phyloP scores from a whole-genome alignment of 2,888 invertebrate species.

The Megaustenia siamemsis region DNA sequence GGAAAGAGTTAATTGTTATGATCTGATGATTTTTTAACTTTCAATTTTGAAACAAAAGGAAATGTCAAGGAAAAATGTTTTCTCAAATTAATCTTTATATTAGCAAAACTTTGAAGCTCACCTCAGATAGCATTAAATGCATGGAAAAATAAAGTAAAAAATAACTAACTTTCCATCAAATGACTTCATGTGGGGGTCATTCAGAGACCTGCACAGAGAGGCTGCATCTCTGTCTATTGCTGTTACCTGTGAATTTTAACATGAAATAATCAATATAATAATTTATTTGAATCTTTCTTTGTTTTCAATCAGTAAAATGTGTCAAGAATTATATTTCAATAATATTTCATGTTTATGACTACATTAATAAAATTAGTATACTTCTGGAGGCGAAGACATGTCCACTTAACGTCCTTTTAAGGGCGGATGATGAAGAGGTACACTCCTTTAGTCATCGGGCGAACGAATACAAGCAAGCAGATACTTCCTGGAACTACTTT shows the following conservation, averaged over 20 bases:
- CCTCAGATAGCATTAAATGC: not conserved
- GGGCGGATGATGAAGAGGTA: no score
- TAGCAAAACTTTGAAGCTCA: not conserved
- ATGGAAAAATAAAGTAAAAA: not conserved
- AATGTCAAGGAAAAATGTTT: no score
- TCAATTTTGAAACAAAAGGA: no score
- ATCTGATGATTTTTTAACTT: no score
- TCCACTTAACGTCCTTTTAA: no score
- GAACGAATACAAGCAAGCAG: no score
- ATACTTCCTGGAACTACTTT: no score
- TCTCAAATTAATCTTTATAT: not conserved
- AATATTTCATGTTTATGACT: not conserved
- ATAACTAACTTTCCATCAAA: slow-evolving; percentile 66
- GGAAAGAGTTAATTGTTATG: no score
- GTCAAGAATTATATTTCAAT: not conserved
- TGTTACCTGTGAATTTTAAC: slow-evolving; percentile 58
- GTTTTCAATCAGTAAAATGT: not conserved
- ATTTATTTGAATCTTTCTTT: not conserved
- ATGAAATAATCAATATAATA: not conserved
- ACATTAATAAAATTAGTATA: not conserved
- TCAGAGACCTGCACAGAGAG: slow-evolving; percentile 65
- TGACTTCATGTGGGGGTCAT: slow-evolving; percentile 70
- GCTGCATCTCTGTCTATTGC: slow-evolving; percentile 64
- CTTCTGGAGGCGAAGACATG: no score
- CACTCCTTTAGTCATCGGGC: no score